Evolutionary conservation across 2,888 invertebrate species (phyloP).

Genomic region (Helicoverpa assulta): DNA sequence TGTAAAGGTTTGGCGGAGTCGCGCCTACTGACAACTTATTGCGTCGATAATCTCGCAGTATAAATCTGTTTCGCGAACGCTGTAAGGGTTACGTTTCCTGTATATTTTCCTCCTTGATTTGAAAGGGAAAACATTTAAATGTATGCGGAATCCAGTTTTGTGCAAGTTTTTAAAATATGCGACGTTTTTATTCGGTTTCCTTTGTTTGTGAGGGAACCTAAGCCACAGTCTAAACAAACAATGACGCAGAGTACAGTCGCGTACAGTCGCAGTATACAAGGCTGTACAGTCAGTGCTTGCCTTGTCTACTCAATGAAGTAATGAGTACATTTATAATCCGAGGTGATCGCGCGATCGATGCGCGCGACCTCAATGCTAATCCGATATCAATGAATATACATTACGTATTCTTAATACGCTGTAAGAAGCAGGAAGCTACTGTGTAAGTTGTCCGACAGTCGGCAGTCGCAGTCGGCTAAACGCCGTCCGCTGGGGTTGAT

Average conservation of each 20-base stretch:
- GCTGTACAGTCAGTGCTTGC: not conserved
- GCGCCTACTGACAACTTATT: conserved; percentile 69
- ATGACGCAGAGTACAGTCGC: not conserved
- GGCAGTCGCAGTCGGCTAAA: conserved; percentile 24
- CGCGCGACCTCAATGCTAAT: conserved; percentile 52
- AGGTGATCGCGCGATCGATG: conserved; percentile 39
- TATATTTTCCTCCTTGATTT: conserved; percentile 52
- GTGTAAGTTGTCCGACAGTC: conserved; percentile 40
- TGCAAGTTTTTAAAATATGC: conserved; percentile 10
- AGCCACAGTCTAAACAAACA: conserved; percentile 25
- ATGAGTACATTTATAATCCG: conserved; percentile 47
- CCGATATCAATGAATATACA: conserved; percentile 53
- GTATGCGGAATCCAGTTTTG: conserved; percentile 12
- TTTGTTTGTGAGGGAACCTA: conserved; percentile 29
- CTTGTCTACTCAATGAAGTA: conserved; percentile 26
- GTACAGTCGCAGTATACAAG: too few species aligned
- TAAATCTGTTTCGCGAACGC: conserved; percentile 65
- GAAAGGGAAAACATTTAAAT: conserved; percentile 37
- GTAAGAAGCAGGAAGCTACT: conserved; percentile 47
- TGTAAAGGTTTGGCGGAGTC: conserved; percentile 69
- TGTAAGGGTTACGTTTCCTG: conserved; percentile 56
- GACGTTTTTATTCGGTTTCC: conserved; percentile 5
- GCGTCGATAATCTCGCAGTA: conserved; percentile 73
- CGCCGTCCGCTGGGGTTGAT: conserved; percentile 63
- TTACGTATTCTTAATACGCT: conserved; percentile 46